phyloP scores from a whole-genome alignment of 2,888 invertebrate genomes.

The Aphidius colemani region DNA sequence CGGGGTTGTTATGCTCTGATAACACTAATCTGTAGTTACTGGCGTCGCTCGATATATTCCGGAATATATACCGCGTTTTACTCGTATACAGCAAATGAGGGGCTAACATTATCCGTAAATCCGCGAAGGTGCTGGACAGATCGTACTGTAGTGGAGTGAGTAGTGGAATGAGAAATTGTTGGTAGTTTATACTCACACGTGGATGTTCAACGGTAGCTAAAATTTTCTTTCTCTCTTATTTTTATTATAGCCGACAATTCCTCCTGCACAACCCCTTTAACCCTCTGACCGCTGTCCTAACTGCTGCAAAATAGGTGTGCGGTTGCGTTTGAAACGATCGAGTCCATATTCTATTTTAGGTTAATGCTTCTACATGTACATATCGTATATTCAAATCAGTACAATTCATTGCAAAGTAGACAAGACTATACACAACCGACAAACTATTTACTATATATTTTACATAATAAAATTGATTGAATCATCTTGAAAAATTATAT shows the following conservation, averaged over 20 bases:
- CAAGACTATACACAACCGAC: slow-evolving; percentile 3
- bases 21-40: slow-evolving; percentile 59
- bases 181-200: slow-evolving; percentile 5
- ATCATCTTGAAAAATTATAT: no score
- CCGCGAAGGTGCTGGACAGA: slow-evolving; percentile 43
- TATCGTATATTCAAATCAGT: not conserved
- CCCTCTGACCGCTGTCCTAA: slow-evolving; percentile 41
- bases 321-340: slow-evolving; percentile 48
- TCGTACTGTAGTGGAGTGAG: not conserved
- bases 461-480: not conserved
- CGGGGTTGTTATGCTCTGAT: slow-evolving; percentile 57
- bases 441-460: not conserved
- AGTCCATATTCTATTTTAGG: slow-evolving; percentile 38
- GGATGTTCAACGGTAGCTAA: slow-evolving; percentile 18
- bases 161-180: not conserved
- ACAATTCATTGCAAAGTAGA: slow-evolving; percentile 10
- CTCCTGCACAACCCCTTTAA: not conserved
- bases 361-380: slow-evolving; percentile 33
- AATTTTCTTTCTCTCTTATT: slow-evolving; percentile 14
- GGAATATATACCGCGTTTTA: slow-evolving; percentile 23
- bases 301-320: slow-evolving; percentile 52
- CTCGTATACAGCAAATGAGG: slow-evolving; percentile 33
- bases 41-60: slow-evolving; percentile 47
- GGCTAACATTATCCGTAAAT: slow-evolving; percentile 55
- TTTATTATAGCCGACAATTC: not conserved